phyloP scores from a whole-genome alignment of 2,797 vertebrate genomes.

The Hylomyscus alleni region DNA sequence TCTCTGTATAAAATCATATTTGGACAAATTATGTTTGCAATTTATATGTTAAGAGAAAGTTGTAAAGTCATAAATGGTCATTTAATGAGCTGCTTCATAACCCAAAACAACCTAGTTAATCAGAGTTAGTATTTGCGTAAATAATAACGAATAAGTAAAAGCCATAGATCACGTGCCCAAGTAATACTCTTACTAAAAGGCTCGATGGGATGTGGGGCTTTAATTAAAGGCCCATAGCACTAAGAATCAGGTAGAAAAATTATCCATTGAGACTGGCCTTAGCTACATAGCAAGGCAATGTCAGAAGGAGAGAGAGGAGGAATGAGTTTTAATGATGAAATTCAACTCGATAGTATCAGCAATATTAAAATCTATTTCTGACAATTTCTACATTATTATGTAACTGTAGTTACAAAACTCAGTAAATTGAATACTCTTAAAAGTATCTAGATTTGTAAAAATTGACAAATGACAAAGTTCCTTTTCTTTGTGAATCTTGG shows the following conservation, averaged over 20 bases:
- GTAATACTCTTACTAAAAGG: slow-evolving; percentile 23
- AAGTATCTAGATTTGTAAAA: slow-evolving; percentile 22
- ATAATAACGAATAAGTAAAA: slow-evolving; percentile 6
- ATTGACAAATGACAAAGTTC: slow-evolving; percentile 13
- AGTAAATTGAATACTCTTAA: neutral
- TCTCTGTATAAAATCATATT: slow-evolving; percentile 63
- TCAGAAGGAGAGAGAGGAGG: neutral
- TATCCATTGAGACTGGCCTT: neutral
- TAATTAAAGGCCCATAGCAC: neutral
- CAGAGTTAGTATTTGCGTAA: slow-evolving; percentile 29
- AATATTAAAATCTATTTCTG: slow-evolving; percentile 53
- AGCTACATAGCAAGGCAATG: neutral
- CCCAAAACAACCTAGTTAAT: slow-evolving; percentile 37
- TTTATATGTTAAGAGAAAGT: neutral
- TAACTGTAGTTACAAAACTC: neutral
- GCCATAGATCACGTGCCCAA: slow-evolving; percentile 21
- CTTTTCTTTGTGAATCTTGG: neutral
- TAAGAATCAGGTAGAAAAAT: neutral
- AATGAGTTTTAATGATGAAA: neutral
- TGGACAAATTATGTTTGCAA: slow-evolving; percentile 46
- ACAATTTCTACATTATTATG: slow-evolving; percentile 34
- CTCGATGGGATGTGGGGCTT: neutral
- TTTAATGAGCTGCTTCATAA: neutral
- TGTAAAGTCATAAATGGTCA: slow-evolving; percentile 28
- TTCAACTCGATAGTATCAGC: neutral